A percentile compares a stretch with the other conserved stretches of the same genome.
These are phyloP conservation scores for Drosophila lacteicornis DNA, from an alignment of 1,140 invertebrate genomes.

Conservation along the genomic window DNA sequence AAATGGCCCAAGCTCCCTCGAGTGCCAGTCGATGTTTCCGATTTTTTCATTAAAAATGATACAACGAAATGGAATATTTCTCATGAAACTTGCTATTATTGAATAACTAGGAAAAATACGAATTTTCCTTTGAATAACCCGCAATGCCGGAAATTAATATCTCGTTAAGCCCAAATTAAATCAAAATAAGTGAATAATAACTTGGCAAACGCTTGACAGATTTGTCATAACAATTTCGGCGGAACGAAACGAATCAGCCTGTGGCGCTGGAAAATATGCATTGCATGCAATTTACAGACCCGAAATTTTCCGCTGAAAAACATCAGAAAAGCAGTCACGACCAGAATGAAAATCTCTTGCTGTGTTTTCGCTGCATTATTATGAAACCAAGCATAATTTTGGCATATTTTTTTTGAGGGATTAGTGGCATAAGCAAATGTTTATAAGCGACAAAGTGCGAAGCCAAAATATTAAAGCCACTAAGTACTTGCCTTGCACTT, in stretches of 20 bases:
- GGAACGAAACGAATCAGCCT: not conserved
- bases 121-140: not conserved
- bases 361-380: not conserved
- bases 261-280: slow-evolving; percentile 10
- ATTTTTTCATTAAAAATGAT: not conserved
- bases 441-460: not conserved
- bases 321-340: not conserved
- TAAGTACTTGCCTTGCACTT: not conserved
- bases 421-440: not conserved
- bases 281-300: slow-evolving; percentile 1
- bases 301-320: slow-evolving; percentile 1
- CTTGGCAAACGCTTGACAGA: not conserved
- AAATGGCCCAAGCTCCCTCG: slow-evolving; percentile 14
- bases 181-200: slow-evolving; percentile 17
- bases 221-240: slow-evolving; percentile 11
- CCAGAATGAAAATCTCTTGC: not conserved
- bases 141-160: not conserved
- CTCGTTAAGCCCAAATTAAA: slow-evolving; percentile 2
- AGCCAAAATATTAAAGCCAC: not conserved
- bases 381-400: slow-evolving; percentile 1
- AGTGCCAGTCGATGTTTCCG: not conserved
- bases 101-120: not conserved
- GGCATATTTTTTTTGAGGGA: slow-evolving; percentile 1
- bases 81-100: not conserved
- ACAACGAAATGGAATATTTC: not conserved